These are phyloP conservation scores for Styela clava DNA, from an alignment of 23 tunicate genomes.

Conservation along the genomic window DNA sequence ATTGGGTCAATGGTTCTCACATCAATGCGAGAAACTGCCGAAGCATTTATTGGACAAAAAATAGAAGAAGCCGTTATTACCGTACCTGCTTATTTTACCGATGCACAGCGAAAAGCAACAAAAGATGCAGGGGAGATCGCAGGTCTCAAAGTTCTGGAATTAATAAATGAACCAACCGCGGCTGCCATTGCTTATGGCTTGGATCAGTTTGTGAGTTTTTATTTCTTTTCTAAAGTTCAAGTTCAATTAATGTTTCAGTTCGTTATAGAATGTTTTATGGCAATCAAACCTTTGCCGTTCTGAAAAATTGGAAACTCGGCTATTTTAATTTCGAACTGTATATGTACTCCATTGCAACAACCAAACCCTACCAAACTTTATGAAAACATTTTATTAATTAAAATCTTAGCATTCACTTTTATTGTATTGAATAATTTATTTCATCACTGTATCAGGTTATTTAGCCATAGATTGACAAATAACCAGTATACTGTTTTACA, in stretches of 20 bases:
- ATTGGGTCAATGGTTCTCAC: slow-evolving; percentile 83
- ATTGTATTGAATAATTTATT: no score
- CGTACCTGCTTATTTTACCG: not conserved
- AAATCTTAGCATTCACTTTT: no score
- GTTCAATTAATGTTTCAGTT: not conserved
- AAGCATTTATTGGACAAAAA: slow-evolving; percentile 75
- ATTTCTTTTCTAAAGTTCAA: not conserved
- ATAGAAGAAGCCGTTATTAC: slow-evolving; percentile 27
- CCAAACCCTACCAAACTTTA: no score
- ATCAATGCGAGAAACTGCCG: slow-evolving; percentile 80
- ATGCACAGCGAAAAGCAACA: slow-evolving; percentile 40
- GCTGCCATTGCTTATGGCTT: slow-evolving; percentile 93
- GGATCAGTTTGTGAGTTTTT: slow-evolving; percentile 41
- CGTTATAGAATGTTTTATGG: not conserved
- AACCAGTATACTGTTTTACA: no score
- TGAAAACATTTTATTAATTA: no score
- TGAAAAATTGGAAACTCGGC: no score
- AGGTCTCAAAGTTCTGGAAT: slow-evolving; percentile 72
- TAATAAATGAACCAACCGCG: slow-evolving; percentile 93
- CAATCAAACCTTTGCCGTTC: no score
- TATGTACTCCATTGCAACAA: no score
- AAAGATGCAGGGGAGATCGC: slow-evolving; percentile 91
- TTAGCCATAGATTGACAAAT: no score
- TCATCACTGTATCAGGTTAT: no score
- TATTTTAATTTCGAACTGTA: no score